Evolutionary conservation across 2,888 invertebrate species (phyloP), one percentile per base, ranked within the genome.

Genomic region (Taenaris catops): DNA sequence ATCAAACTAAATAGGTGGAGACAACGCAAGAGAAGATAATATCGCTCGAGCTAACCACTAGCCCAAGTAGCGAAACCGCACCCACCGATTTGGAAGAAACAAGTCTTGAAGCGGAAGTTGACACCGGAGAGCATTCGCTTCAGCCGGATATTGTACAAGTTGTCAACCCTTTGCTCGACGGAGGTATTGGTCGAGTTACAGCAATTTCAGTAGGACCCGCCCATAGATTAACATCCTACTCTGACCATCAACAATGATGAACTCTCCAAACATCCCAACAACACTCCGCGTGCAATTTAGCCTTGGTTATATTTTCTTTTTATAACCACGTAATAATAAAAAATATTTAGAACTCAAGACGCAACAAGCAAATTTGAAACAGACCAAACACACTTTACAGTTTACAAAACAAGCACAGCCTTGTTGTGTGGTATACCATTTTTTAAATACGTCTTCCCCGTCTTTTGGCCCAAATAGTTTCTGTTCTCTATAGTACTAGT

Each of bases 11-110:
- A n/a, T 44, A 94, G 96, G 95, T 96, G 73, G 96, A 96, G 89
- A 96, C 96, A 44, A 92, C 95, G 46, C 93, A 94, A 80, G 95
- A 96, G 83, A 96, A 95, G 87, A 96, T 96, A 56, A 94, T 96
- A 79, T 95, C 96, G 38, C 81, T 96, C 76, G 96, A 96, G 80
- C 80, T 96, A 66, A 93, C 93, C 44, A 91, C 89, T 67, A 86
- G 90, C 78, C 84, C 91, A 51, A 67, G 89, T 55, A 90, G 90
- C 39, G 90, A 90, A 54, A 89, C 89, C 10, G 88, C 90, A 38
- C 79, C 88, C 19, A 53, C 79, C 37, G 59, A 80, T 46, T 47
- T 87, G 42, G 71, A 73, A 55, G 53, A 39, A 11, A 61, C 76
- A 45, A 69, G 72, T 57, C 46, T 76, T 50, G 60, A 90, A 74